Evolutionary conservation across 2,797 vertebrate species (phyloP), one percentile per base, ranked within the genome.

Genomic region (Gorsachius magnificus): DNA sequence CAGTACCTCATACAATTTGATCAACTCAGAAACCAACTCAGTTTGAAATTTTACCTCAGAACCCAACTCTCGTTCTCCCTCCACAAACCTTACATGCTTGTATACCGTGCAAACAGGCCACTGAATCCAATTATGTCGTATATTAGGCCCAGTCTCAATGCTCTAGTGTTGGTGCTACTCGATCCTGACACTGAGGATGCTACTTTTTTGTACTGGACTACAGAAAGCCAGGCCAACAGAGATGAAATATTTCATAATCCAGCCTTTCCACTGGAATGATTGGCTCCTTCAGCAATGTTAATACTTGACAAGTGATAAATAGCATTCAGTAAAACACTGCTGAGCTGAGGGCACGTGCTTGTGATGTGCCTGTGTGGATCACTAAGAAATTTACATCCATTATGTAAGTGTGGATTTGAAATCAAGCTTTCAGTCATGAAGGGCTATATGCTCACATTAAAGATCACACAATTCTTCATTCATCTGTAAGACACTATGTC

Each of bases 261-360:
- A 90, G 29, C 16, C 50, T 68, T 69, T 72, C 33, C 51, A 65
- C 46, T 65, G 36, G 21, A 65, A 26, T 14, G 25, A 81, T 0
- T 53, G 54, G 46, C 13, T 93, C 17, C 15, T 94, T 78, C 57
- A 58, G 58, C 58, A 66, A 22, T 11, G 8, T 54, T 72, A 82
- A 64, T 31, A 76, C 14, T 69, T 60, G 14, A 35, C 22, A 48
- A 28, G 22, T 25, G n/a, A 69, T 38, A 78, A 88, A 75, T 1
- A 58, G 10, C 2, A 0, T 53, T 64, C 60, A 69, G 43, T 41
- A 72, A 82, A 91, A 31, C 51, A 38, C 33, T 43, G 9, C 18
- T 69, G 46, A 61, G 31, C 7, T 63, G 18, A 74, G 19, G 26
- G 29, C 0, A 0, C 0, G 0, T 63, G n/a, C 24, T 93, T 93